phyloP scores from a whole-genome alignment of 2,113 vertebrate genomes.

The Motacilla tschutschensis region DNA sequence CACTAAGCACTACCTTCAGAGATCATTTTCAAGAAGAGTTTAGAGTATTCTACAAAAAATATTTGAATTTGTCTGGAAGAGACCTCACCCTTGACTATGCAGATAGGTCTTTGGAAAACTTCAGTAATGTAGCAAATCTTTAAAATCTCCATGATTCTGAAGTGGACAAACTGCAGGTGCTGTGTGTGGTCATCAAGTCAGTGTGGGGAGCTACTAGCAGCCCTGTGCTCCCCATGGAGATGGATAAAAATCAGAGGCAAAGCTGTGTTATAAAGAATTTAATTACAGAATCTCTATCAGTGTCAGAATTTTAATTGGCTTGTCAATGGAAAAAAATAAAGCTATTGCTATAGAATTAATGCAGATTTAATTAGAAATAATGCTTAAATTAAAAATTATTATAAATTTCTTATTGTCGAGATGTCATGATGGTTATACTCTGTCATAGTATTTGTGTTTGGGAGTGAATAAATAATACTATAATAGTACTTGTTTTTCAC shows the following conservation, averaged over 20 bases:
- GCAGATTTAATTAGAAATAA: background rate
- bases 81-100: background rate
- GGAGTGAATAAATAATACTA: background rate
- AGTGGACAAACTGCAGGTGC: background rate
- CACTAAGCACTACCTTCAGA: background rate
- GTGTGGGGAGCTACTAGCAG: background rate
- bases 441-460: slow-evolving; percentile 1
- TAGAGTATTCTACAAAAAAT: background rate
- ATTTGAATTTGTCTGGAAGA: background rate
- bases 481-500: background rate
- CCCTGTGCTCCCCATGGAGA: background rate
- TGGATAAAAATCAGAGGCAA: background rate
- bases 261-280: background rate
- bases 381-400: background rate
- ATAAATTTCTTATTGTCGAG: background rate
- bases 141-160: background rate
- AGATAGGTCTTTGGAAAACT: background rate
- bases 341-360: background rate
- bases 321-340: background rate
- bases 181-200: background rate
- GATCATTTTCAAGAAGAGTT: background rate
- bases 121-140: background rate
- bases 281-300: slow-evolving; percentile 4
- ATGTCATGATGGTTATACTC: background rate
- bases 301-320: slow-evolving; percentile 3